Base-by-base conservation (phyloP, 2,888 invertebrate species). In the Blastobasis lacticolella region DNA sequence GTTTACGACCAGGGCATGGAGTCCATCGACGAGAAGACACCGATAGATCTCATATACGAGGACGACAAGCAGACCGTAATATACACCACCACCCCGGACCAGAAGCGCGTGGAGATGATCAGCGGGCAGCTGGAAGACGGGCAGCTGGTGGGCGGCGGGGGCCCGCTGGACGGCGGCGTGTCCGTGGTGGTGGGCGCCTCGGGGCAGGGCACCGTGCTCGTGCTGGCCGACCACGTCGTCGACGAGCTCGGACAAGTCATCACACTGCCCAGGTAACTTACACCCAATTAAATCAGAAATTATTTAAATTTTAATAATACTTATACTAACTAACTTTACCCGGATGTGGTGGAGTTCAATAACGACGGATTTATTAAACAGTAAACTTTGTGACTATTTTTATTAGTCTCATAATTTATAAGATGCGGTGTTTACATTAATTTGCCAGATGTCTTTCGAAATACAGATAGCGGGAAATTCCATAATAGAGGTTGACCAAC, bases 11-110 rank as follows among this genome's bases (percentile, higher is more conserved):
- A 85, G 62, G 83, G 85, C 59, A 81, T 89, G 88, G 81, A 86
- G 60, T 81, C 83, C 10, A 82, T 89, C 38, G 92, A 92, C 66
- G 91, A 92, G 75, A 92, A 93, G 71, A 93, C 89, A 49, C 93
- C 94, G 62, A 94, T 94, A 74, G 94, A 95, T 78, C 86, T 95
- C 67, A 95, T 95, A 67, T 95, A 94, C 79, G 94, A 94, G 71
- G 94, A 94, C 68, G 94, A 94, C 47, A 94, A 94, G 72, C 94
- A 95, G 75, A 94, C 94, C 4, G 94, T 95, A 55, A 94, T 94
- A 75, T 95, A 95, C 67, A 94, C 94, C 49, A 93, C 93, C 55
- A 91, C 92, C 8, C 93, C 92, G 53, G 94, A 94, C 71, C 94
- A 94, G 71, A 94, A 94, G 76, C 91, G 94, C 46, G 91, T 95